Evolutionary conservation across 2,888 invertebrate genomes (phyloP), one percentile per base, ranked within the genome.

Genomic region (Megaustenia siamemsis): DNA sequence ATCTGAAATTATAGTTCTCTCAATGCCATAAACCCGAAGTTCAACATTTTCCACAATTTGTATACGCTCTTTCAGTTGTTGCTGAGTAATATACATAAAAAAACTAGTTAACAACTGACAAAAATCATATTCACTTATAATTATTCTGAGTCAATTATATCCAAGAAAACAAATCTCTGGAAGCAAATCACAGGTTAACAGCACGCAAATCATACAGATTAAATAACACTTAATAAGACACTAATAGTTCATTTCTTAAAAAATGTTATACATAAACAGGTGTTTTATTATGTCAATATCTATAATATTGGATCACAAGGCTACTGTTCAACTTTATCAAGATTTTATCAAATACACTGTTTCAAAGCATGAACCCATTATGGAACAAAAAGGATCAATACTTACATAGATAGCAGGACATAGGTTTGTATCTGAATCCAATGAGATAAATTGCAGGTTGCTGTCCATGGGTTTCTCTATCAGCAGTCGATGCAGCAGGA

Each of bases 391-490:
- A n/a, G n/a, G 21, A 38, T 24, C 24, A 5, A 40, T 78, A 92
- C 93, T 92, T 88, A 94, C 94, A 90, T 94, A 94, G 32, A 89
- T 86, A 32, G 90, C 91, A 76, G 89, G 90, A 88, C 94, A 94
- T 3, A 94, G 88, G 81, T 93, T 93, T 38, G 92, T 89, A 43
- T 94, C 93, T 0, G 94, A 93, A 87, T 94, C 94, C 88, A 94
- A 93, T 4, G 94, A 91, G 63, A 93, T 86, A 49, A 94, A 86
- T 79, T 92, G 91, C 56, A 94, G 88, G 78, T 91, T 89, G 18
- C 91, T 90, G 45, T 92, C 91, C n/a, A 90, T 85, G 24, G 90
- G 90, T 86, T 93, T 93, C 87, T 91, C 91, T 78, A 93, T 90
- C 68, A 94, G 88, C 49, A 94, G 83, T 82, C 94, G 88, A 86